Evolutionary conservation across 2,888 invertebrate genomes (phyloP).

Genomic region (Drosophila merina): DNA sequence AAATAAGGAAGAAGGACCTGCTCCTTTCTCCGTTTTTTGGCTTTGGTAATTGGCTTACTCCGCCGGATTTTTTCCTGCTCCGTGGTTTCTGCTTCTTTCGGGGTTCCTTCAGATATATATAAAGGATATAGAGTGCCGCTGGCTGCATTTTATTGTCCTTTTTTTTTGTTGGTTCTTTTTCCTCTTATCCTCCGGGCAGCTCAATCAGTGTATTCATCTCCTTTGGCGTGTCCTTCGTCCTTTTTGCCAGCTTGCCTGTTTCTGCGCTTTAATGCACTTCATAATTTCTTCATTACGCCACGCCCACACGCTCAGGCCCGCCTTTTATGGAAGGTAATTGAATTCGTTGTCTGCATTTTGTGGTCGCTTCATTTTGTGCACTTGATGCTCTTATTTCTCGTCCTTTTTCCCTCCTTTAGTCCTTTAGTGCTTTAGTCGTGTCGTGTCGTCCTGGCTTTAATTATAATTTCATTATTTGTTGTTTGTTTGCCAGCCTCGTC

Average conservation of each 20-base stretch:
- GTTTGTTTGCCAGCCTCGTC: conserved; percentile 42
- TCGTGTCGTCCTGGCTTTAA: conserved; percentile 51
- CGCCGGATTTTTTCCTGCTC: conserved; percentile 1
- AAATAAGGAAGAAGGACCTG: conserved; percentile 41
- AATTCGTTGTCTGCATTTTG: conserved; percentile 62
- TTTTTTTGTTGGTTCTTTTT: background rate
- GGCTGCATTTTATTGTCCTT: conserved; percentile 70
- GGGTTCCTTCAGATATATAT: background rate
- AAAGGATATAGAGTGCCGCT: conserved; percentile 38
- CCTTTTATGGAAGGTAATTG: conserved; percentile 36
- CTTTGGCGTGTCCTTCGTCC: conserved; percentile 4
- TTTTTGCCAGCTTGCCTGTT: conserved; percentile 12
- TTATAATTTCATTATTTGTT: conserved; percentile 74
- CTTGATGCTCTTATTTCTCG: conserved; percentile 51
- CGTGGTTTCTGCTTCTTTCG: background rate
- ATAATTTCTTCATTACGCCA: conserved; percentile 73
- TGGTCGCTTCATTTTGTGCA: conserved; percentile 65
- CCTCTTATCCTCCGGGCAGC: conserved; percentile 31
- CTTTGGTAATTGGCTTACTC: conserved; percentile 47
- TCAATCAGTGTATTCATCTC: conserved; percentile 44
- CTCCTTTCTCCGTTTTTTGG: conserved; percentile 44
- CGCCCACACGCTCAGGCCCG: conserved; percentile 8
- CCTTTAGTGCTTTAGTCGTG: background rate
- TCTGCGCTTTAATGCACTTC: conserved; percentile 67
- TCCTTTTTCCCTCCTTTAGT: background rate